Evolutionary conservation across 2,113 vertebrate species (phyloP), one percentile per base, ranked within the genome.

Genomic region (Hippocampus zosterae): DNA sequence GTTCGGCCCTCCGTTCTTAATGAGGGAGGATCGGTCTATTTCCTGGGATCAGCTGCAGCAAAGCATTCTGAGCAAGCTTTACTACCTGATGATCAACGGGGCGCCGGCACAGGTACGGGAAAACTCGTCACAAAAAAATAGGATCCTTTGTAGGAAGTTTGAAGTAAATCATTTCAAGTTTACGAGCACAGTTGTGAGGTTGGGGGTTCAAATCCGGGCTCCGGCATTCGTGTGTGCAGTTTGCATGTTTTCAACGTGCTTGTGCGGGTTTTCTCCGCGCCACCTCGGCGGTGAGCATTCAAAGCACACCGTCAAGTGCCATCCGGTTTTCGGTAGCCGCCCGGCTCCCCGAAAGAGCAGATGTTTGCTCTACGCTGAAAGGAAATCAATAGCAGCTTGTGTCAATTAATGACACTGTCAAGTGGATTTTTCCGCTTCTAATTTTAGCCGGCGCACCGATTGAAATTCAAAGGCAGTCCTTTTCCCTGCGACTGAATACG

Each of bases 11-110:
- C 96, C 96, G 0, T 94, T 98, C 80, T 71, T 99, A 76, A 89
- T 98, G 81, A 84, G 88, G 67, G 95, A 96, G 87, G 95, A 97
- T 77, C 90, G 94, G 62, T 84, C 89, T 4, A 60, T 94, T 67
- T 95, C 95, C 60, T 97, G 95, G 96, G 92, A 92, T 67, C 94
- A 96, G 85, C 93, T 98, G 21, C 94, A 95, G 84, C 95, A 94
- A 78, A 90, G 92, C 78, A 91, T 98, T 85, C 92, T 98, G 83
- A 92, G 88, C 79, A 95, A 94, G 73, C 91, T 96, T 33, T 91
- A 87, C 72, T 93, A 90, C 63, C 90, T 97, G 82, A 94, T 97
- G 94, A 93, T 88, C 79, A 94, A 80, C 0, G 93, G 95, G 46
- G 85, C 88, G 10, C 89, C 85, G 57, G 57, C 81, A 0, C 94